Conservation (phyloP, 1,140 invertebrate genomes). For the Yoshiicerus persimilis region DNA sequence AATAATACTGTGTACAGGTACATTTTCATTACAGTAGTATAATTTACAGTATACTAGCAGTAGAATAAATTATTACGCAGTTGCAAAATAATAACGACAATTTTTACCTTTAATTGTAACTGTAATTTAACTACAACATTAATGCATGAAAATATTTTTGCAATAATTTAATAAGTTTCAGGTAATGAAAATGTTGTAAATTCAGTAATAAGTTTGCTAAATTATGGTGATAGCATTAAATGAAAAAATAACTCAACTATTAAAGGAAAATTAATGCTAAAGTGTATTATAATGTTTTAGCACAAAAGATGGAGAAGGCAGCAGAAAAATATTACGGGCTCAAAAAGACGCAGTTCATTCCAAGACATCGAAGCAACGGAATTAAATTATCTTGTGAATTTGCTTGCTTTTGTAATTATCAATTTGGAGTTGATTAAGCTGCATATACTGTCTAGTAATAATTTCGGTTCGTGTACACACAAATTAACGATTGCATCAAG, state of each 20-base stretch:
- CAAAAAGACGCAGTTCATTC: conserved; percentile 70
- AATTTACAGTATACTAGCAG: no score
- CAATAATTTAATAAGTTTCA: no score
- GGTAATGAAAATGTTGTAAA: no score
- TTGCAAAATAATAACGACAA: no score
- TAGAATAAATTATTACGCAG: no score
- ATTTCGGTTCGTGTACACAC: no score
- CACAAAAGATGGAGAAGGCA: conserved; percentile 73
- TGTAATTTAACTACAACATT: neutral
- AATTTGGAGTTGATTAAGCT: neutral
- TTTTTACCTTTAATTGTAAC: neutral
- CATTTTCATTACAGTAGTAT: neutral
- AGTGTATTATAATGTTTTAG: conserved; percentile 54
- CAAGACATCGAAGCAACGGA: conserved; percentile 77
- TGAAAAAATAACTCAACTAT: conserved; percentile 42
- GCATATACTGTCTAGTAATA: no score
- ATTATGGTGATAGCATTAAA: neutral
- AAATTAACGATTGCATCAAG: no score
- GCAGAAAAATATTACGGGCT: conserved; percentile 66
- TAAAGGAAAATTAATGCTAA: no score
- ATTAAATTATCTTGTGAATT: conserved; percentile 81
- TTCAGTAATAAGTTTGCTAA: no score
- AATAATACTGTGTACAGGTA: conserved; percentile 87
- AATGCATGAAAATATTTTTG: neutral
- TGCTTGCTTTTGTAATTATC: conserved; percentile 84